phyloP scores from a whole-genome alignment of 2,113 vertebrate genomes.

The Sebastes schlegelii region DNA sequence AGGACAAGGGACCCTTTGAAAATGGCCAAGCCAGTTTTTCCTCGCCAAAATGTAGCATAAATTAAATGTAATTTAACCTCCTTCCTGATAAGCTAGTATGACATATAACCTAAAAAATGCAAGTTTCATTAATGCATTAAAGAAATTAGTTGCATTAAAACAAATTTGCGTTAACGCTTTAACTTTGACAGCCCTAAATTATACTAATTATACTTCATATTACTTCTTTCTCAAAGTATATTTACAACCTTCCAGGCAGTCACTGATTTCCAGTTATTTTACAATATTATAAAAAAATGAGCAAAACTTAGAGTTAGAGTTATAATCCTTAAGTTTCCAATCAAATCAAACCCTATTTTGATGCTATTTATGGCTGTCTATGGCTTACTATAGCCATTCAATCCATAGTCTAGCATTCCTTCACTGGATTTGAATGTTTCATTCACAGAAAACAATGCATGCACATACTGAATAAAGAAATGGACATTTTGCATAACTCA shows the following conservation, averaged over 20 bases:
- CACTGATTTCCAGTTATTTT: constrained; percentile 21
- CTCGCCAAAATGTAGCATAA: too few species aligned
- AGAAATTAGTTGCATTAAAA: too few species aligned
- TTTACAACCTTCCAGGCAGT: constrained; percentile 15
- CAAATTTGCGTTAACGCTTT: too few species aligned
- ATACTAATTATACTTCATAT: background rate
- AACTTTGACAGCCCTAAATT: too few species aligned
- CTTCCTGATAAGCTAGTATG: too few species aligned
- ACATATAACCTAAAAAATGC: too few species aligned
- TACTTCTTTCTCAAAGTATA: background rate
- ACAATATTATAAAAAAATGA: background rate
- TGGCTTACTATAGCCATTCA: background rate
- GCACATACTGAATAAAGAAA: background rate
- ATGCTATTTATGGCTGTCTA: background rate
- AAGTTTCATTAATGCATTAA: too few species aligned
- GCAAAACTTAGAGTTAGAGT: background rate
- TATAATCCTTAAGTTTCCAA: background rate
- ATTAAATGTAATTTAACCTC: too few species aligned
- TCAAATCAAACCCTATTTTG: background rate
- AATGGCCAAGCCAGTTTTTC: too few species aligned
- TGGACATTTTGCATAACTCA: background rate
- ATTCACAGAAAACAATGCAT: background rate
- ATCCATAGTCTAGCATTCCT: background rate
- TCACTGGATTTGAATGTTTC: background rate
- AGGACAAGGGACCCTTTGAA: too few species aligned